Percentiles rank a stretch among this genome's conserved stretches.
phyloP scores from a whole-genome alignment of 2,113 vertebrate species.

The Oxyura jamaicensis region DNA sequence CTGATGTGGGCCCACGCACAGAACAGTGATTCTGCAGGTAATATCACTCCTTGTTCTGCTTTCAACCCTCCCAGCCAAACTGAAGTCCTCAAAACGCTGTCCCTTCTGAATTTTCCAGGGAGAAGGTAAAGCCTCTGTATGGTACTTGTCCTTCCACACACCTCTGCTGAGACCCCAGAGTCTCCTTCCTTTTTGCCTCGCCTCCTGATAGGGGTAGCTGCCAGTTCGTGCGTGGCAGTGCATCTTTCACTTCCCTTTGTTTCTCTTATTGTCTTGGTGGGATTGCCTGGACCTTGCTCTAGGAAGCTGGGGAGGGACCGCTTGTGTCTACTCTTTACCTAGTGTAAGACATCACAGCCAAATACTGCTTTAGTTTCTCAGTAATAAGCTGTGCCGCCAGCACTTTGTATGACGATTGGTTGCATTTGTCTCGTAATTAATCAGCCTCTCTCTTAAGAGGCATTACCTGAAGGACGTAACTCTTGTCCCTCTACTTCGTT shows the following conservation, averaged over 20 bases:
- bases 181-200: background rate
- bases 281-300: background rate
- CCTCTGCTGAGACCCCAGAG: background rate
- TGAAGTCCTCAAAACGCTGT: background rate
- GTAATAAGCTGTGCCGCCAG: background rate
- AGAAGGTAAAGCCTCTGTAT: background rate
- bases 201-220: too few relatives aligned
- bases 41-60: background rate
- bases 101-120: background rate
- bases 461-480: background rate
- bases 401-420: background rate
- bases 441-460: background rate
- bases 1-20: background rate
- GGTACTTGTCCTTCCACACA: fast-evolving
- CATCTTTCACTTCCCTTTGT: background rate
- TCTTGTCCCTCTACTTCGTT: background rate
- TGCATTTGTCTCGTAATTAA: background rate
- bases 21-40: background rate
- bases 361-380: background rate
- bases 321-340: background rate
- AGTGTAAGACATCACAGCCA: background rate
- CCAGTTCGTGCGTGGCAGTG: background rate
- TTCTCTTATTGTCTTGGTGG: background rate
- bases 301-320: background rate
- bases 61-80: background rate